Evolutionary conservation across 2,113 vertebrate species (phyloP).

Genomic region (Potamarius usumacintae): DNA sequence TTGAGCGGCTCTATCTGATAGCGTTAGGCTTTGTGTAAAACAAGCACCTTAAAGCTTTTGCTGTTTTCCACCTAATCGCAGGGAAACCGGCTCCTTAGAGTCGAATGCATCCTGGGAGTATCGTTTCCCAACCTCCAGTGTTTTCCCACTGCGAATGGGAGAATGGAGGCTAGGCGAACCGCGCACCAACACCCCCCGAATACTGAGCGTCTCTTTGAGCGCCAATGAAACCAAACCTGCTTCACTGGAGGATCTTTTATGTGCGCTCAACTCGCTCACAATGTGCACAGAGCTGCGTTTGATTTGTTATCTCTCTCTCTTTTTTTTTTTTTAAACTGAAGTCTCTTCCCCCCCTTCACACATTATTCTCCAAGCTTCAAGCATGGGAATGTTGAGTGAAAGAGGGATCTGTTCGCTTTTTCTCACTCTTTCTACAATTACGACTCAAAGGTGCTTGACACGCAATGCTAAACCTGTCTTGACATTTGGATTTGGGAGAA

Average conservation of each 20-base stretch:
- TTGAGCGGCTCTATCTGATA: slow-evolving; percentile 21
- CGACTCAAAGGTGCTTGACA: not conserved
- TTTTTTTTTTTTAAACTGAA: not conserved
- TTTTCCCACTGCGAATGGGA: slow-evolving; percentile 15
- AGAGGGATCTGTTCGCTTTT: not conserved
- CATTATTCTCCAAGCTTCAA: not conserved
- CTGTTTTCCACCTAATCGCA: not conserved
- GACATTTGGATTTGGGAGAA: not conserved
- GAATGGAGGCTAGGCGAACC: not conserved
- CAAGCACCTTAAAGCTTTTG: slow-evolving; percentile 21
- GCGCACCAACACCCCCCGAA: not conserved
- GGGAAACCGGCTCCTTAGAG: not conserved
- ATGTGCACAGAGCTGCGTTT: not conserved
- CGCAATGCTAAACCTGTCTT: not conserved
- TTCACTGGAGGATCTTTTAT: slow-evolving; percentile 29
- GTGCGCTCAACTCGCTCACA: slow-evolving; percentile 11
- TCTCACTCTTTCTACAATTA: not conserved
- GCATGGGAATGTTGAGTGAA: not conserved
- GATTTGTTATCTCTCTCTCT: slow-evolving; percentile 21
- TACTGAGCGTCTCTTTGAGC: slow-evolving; percentile 5
- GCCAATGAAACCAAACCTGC: not conserved
- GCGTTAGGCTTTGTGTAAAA: slow-evolving; percentile 33
- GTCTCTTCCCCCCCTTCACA: not conserved
- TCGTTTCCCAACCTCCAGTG: slow-evolving; percentile 7
- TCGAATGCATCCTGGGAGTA: not conserved